phyloP scores from a whole-genome alignment of 2,797 vertebrate species.

The Caiman crocodilus region DNA sequence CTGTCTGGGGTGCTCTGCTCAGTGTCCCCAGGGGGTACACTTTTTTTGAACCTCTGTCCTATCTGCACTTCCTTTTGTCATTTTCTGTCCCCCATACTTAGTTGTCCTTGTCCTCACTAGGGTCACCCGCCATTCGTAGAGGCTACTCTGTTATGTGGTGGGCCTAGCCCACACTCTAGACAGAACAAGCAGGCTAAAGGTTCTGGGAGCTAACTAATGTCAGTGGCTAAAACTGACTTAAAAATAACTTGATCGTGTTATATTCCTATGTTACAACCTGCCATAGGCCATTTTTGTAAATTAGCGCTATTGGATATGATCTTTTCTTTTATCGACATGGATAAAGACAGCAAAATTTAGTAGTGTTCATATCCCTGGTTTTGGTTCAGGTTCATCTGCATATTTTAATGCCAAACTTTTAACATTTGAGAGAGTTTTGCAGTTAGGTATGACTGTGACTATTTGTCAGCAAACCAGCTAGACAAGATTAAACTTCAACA shows the following conservation, averaged over 20 bases:
- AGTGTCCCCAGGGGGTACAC: too few relatives aligned
- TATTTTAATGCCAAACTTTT: neutral
- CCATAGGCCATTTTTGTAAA: neutral
- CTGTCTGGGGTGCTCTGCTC: too few relatives aligned
- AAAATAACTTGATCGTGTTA: neutral
- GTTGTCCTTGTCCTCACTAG: too few relatives aligned
- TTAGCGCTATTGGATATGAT: neutral
- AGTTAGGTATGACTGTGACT: neutral
- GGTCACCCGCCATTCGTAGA: too few relatives aligned
- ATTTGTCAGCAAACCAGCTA: neutral
- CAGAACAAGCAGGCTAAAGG: neutral
- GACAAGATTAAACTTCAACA: neutral
- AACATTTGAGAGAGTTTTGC: neutral
- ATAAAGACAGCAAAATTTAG: neutral
- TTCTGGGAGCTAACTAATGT: neutral
- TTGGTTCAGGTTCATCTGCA: neutral
- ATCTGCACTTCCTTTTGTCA: too few relatives aligned
- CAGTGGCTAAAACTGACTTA: fast-evolving
- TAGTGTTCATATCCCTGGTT: neutral
- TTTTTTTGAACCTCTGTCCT: too few relatives aligned
- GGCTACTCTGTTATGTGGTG: too few relatives aligned
- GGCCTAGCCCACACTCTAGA: too few relatives aligned
- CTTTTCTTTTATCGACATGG: conserved; percentile 2
- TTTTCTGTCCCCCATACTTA: too few relatives aligned
- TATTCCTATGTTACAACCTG: neutral